Evolutionary conservation across 2,797 vertebrate genomes (phyloP).

Genomic region (Meriones psammophilus): DNA sequence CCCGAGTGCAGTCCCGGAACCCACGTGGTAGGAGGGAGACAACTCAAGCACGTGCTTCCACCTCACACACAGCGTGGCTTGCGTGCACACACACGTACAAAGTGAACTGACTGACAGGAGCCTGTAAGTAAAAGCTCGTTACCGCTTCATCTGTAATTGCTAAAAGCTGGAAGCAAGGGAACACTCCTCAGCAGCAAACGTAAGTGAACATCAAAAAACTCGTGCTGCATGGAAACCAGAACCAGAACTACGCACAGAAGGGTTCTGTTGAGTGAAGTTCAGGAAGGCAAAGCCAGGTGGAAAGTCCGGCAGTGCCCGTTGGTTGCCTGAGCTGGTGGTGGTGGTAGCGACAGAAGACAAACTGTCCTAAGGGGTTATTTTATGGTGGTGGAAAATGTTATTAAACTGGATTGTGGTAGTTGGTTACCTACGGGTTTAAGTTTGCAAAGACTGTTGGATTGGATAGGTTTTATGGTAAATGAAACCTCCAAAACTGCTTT

Average conservation of each 20-base stretch:
- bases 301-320: background rate
- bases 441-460: conserved; percentile 49
- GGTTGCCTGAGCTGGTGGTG: background rate
- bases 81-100: background rate
- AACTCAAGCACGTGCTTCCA: background rate
- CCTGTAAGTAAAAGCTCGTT: background rate
- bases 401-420: conserved; percentile 6
- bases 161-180: background rate
- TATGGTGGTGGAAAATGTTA: conserved; percentile 43
- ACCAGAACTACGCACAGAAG: background rate
- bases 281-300: conserved; percentile 40
- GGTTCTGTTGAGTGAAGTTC: background rate
- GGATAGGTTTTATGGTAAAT: conserved; percentile 45
- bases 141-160: background rate
- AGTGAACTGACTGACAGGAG: background rate
- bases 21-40: background rate
- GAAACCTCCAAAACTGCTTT: conserved; percentile 33
- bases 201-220: background rate
- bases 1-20: background rate
- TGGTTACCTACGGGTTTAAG: conserved; percentile 3
- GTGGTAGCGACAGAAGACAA: background rate
- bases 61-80: background rate
- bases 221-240: background rate
- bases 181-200: background rate
- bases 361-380: background rate